phyloP scores from a whole-genome alignment of 2,888 invertebrate species.

The Melipona beecheii region DNA sequence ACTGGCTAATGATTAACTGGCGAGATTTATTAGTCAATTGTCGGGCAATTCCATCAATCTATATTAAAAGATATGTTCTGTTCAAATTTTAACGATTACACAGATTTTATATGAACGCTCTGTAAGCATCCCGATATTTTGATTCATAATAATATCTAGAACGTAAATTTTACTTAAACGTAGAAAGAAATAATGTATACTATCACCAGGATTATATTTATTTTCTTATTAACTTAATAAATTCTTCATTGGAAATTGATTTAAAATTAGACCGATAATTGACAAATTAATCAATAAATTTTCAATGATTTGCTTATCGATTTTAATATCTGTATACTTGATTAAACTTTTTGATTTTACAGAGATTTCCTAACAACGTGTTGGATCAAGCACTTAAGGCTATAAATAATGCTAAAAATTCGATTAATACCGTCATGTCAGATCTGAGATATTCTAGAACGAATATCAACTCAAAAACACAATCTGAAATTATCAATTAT shows the following conservation, averaged over 20 bases:
- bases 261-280: neutral
- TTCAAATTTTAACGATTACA: neutral
- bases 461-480: no score
- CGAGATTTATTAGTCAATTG: neutral
- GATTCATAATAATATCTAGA: neutral
- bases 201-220: no score
- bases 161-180: neutral
- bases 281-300: neutral
- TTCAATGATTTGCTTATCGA: neutral
- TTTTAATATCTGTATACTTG: neutral
- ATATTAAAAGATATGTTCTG: neutral
- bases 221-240: neutral
- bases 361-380: neutral
- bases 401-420: constrained; percentile 1
- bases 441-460: neutral
- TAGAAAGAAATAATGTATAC: no score
- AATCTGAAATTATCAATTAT: neutral
- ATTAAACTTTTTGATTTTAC: neutral
- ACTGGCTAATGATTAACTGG: neutral
- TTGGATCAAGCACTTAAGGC: neutral
- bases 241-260: neutral
- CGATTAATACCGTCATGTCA: neutral
- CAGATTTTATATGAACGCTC: neutral
- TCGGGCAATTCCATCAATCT: neutral
- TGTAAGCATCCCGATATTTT: neutral